Percentiles rank a stretch among this genome's conserved stretches.
phyloP scores from a whole-genome alignment of 2,113 vertebrate genomes.

The Odontesthes bonariensis region DNA sequence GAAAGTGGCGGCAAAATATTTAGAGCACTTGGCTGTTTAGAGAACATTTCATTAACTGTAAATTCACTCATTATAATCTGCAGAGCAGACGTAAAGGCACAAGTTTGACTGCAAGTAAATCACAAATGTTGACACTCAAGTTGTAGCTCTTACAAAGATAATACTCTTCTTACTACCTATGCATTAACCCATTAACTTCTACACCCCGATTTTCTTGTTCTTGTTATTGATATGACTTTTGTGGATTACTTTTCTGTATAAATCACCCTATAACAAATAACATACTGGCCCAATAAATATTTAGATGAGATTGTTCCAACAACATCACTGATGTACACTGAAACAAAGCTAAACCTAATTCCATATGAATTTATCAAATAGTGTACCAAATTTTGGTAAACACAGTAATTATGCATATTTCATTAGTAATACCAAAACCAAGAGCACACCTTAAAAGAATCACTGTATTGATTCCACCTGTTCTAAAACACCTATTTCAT shows the following conservation, averaged over 20 bases:
- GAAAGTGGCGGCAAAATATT: slow-evolving; percentile 31
- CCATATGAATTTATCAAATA: too few species aligned
- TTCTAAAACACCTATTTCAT: slow-evolving; percentile 46
- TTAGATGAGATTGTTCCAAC: not conserved
- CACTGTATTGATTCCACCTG: slow-evolving; percentile 23
- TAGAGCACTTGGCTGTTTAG: not conserved
- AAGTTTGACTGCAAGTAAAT: not conserved
- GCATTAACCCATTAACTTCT: not conserved
- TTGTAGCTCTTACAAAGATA: not conserved
- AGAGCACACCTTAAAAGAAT: not conserved
- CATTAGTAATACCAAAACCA: not conserved
- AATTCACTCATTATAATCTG: not conserved
- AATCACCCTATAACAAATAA: not conserved
- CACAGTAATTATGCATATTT: not conserved
- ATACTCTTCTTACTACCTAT: not conserved
- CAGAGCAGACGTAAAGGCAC: not conserved
- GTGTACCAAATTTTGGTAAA: not conserved
- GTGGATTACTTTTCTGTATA: not conserved
- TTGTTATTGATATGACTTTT: not conserved
- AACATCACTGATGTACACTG: not conserved
- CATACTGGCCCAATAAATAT: not conserved
- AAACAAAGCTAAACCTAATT: not conserved
- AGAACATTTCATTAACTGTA: slow-evolving; percentile 3
- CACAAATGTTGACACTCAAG: too few species aligned
- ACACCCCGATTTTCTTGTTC: not conserved